Conservation (phyloP, 2,113 vertebrate genomes). For the Dipodomys merriami region DNA sequence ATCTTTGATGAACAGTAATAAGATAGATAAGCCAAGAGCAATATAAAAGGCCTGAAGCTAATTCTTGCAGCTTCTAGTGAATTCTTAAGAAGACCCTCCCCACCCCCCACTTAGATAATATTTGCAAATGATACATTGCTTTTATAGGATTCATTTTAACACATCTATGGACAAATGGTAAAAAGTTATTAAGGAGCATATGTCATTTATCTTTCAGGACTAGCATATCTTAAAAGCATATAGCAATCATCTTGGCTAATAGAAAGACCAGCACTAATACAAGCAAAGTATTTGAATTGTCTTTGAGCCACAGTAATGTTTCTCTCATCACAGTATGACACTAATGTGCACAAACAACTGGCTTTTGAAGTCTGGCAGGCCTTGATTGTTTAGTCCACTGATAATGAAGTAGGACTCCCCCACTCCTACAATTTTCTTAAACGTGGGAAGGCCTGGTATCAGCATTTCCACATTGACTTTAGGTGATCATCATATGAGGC, state of each 20-base stretch:
- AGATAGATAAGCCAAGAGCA: not conserved
- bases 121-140: not conserved
- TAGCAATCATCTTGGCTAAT: not conserved
- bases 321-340: not conserved
- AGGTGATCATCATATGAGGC: slow-evolving; percentile 2
- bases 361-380: not conserved
- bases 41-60: not conserved
- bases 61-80: not conserved
- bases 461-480: not conserved
- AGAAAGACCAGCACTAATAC: not conserved
- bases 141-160: not conserved
- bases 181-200: not conserved
- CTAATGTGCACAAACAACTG: not conserved
- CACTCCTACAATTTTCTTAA: not conserved
- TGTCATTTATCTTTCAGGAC: not conserved
- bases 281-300: not conserved
- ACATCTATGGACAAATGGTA: not conserved
- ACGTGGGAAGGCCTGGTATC: not conserved
- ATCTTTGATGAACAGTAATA: slow-evolving; percentile 5
- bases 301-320: not conserved
- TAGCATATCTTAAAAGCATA: not conserved
- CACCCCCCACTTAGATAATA: not conserved
- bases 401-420: not conserved
- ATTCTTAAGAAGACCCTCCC: not conserved
- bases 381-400: not conserved